A percentile compares a stretch with the other conserved stretches of the same genome.
Evolutionary conservation across 1,140 invertebrate genomes (phyloP).

Genomic region (Cheumatopsyche charites): DNA sequence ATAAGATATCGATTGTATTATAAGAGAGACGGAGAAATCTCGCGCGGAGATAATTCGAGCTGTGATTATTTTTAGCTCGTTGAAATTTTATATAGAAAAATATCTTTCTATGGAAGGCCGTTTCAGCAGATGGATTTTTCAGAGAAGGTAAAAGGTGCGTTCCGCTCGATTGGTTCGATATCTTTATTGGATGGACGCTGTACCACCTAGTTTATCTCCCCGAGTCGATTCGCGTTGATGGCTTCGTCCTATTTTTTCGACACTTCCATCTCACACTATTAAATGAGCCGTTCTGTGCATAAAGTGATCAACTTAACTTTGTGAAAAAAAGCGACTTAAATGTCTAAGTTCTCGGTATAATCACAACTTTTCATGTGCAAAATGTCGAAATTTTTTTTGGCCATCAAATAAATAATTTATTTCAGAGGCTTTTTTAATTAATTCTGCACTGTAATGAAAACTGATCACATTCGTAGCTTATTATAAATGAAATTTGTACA

Average conservation of each 20-base stretch:
- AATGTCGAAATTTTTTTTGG: no score
- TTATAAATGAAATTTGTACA: no score
- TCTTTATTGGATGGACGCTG: slow-evolving; percentile 7
- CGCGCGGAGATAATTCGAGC: neutral
- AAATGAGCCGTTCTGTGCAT: no score
- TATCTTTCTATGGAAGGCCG: neutral
- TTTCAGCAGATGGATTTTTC: slow-evolving; percentile 6
- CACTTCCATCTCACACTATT: neutral
- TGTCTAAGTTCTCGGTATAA: no score
- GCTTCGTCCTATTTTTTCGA: slow-evolving; percentile 2
- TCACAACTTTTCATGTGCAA: no score
- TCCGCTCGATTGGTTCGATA: slow-evolving; percentile 4
- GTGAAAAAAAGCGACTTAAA: no score
- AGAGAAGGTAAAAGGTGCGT: slow-evolving; percentile 9
- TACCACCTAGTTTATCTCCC: neutral
- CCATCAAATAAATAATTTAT: no score
- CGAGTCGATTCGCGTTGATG: neutral
- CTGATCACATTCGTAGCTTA: no score
- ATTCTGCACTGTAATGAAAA: no score
- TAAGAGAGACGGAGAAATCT: neutral
- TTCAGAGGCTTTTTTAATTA: no score
- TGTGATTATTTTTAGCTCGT: neutral
- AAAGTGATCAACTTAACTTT: no score
- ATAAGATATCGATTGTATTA: neutral
- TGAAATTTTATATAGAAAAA: neutral